Base-by-base conservation (phyloP, 1,140 invertebrate genomes). In the Pseudomyrmex flavicornis region DNA sequence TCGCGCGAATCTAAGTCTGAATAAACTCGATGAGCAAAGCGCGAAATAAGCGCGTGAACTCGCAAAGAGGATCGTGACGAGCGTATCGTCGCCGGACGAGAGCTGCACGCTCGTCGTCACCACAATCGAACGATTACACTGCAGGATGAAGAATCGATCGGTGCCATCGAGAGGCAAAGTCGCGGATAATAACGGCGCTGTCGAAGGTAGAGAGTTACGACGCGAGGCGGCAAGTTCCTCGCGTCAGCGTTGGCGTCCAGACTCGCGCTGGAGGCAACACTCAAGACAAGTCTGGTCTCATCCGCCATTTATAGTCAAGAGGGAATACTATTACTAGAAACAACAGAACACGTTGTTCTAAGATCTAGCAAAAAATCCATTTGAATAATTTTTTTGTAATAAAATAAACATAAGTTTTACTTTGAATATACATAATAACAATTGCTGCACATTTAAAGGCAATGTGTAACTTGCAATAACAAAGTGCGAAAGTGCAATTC, bases 131-230 rank as follows among this genome's bases (percentile, higher is more conserved):
- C 74, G 61, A 68, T 77, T 77, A 68, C 63, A 17, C 17, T 77
- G 48, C 62, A 48, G 52, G 74, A 54, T 66, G 72, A 83, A 50
- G 63, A 83, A 75, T 77, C 72, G 63, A 77, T 83, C 63, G 73
- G 62, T 74, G 63, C 52, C 73, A 74, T 83, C 80, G 73, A 75
- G 62, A 76, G 59, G 80, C 74, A 54, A 83, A 83, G 70, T 83
- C 59, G 56, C 74, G 74, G 61, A 66, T 61, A 80, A 76, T 80
- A 68, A 75, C 74, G 72, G 74, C 82, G 82, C 72, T 76, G 74
- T 77, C 82, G 48, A 75, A 83, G 74, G 82, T 76, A 50, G 62
- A 77, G 76, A 84, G 58, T 79, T 75, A 84, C 65, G 62, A 68
- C 62, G 59, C 20, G 35, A 35, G 74, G 17, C 74, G 66, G 82